A percentile compares a stretch with the other conserved stretches of the same genome.
Evolutionary conservation across 2,888 invertebrate species (phyloP).

Genomic region (Spisula solida): DNA sequence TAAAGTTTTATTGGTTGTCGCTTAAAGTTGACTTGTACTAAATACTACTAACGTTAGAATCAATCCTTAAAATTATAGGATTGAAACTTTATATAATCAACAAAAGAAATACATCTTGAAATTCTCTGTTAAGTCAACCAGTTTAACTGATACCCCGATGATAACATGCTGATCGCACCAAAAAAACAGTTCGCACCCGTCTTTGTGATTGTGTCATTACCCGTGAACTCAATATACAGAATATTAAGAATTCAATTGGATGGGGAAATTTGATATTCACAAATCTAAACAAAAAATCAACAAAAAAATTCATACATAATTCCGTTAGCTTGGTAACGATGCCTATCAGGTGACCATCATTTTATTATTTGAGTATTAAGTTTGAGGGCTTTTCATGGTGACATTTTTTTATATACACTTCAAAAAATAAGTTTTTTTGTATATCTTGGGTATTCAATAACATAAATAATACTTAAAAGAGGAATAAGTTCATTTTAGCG

Average conservation of each 20-base stretch:
- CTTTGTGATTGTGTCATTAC: conserved; percentile 48
- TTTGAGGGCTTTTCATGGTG: not conserved
- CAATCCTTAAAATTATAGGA: conserved; percentile 14
- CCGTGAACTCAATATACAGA: conserved; percentile 53
- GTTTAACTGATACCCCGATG: conserved; percentile 14
- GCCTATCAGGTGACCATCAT: not conserved
- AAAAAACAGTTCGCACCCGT: conserved; percentile 19
- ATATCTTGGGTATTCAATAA: not conserved
- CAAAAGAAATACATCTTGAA: conserved; percentile 27
- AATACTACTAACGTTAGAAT: not conserved
- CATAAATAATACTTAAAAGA: not conserved
- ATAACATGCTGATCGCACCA: conserved; percentile 25
- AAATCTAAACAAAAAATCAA: conserved; percentile 5
- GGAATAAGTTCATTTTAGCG: not conserved
- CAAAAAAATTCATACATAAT: conserved; percentile 35
- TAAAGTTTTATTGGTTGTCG: not conserved
- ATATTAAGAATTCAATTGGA: conserved; percentile 46
- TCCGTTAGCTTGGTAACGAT: conserved; percentile 56
- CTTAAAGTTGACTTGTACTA: conserved; percentile 1
- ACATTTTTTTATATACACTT: not conserved
- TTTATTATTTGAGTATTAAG: not conserved
- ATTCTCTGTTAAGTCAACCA: not conserved
- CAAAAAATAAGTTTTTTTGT: not conserved
- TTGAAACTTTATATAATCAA: conserved; percentile 7
- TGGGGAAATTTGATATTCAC: conserved; percentile 32